Percentiles rank a stretch among this genome's conserved stretches.
These are phyloP conservation scores for Dolichomitus sp. DNA, from an alignment of 2,888 invertebrate genomes.

Conservation along the genomic window DNA sequence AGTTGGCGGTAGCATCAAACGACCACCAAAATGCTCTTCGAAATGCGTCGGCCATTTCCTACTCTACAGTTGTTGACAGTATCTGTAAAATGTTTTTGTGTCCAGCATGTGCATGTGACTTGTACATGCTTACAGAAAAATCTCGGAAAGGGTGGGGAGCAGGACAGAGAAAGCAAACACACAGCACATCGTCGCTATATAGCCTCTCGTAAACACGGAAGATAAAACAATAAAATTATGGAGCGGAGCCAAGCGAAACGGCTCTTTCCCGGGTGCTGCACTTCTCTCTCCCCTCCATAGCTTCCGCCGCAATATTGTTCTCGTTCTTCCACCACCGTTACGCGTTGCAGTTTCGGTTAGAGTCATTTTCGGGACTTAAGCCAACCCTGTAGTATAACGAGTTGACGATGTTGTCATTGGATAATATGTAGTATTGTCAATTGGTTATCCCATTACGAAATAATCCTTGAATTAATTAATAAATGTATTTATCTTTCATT, in stretches of 20 bases:
- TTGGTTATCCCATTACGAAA: background rate
- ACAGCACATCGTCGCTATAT: constrained; percentile 39
- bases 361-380: constrained; percentile 61
- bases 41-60: constrained; percentile 1
- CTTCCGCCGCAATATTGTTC: constrained; percentile 63
- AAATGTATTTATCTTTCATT: background rate
- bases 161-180: constrained; percentile 38
- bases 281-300: constrained; percentile 62
- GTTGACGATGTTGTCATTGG: constrained; percentile 39
- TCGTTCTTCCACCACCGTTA: constrained; percentile 57
- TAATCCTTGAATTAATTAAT: background rate
- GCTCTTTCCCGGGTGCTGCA: constrained; percentile 66
- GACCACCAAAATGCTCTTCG: constrained; percentile 23
- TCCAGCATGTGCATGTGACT: constrained; percentile 6
- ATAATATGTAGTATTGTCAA: constrained; percentile 31
- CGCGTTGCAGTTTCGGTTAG: constrained; percentile 47
- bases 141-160: background rate
- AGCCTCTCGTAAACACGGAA: constrained; percentile 74
- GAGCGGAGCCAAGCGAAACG: constrained; percentile 79
- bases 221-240: constrained; percentile 81
- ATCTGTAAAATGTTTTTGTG: constrained; percentile 13
- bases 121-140: constrained; percentile 23
- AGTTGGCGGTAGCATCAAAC: constrained; percentile 32
- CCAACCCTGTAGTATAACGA: constrained; percentile 45
- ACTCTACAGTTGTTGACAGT: background rate